Evolutionary conservation across 2,797 vertebrate genomes (phyloP), one percentile per base, ranked within the genome.

Genomic region (Eptatretus atami): DNA sequence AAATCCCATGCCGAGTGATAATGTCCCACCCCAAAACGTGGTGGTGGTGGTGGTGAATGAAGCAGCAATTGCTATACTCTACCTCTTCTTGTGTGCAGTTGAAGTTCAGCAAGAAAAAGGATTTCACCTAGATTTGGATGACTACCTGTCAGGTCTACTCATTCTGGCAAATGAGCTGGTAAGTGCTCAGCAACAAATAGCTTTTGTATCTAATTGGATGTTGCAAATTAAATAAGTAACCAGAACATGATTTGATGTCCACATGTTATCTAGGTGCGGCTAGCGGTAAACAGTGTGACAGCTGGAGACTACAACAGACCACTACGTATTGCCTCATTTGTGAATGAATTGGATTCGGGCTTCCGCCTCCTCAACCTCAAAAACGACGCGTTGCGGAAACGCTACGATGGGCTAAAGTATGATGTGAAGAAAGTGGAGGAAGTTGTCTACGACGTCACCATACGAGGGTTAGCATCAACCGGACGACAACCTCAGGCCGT

Each of bases 401-500:
- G 92, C 52, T 98, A 98, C 1, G 92, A 98, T 1, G 92, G 92
- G 70, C 79, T 96, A 63, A 98, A 98, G 68, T 98, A 98, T 0
- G 92, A 96, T 0, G 88, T 98, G 72, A 98, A 96, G 77, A 98
- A 98, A 70, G 92, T 95, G 0, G 92, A 98, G 73, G 88, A 98
- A 69, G 88, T 96, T 70, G 88, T 98, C 65, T 98, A 98, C 0
- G 88, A 98, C 68, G 72, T 98, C 69, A 95, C 92, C 0, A 98
- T 98, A 73, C 78, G 92, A 2, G 88, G 92, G 66, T 80, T 98
- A 69, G 78, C 77, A 12, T 44, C 31, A 44, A 44, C 31, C 31
- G 31, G 31, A 8, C 31, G 31, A 44, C 31, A 44, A 44, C 31
- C 31, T 44, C 31, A 44, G 6, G 6, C 31, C 31, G 31, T 44